These are phyloP conservation scores for Pachydiplax longipennis DNA, from an alignment of 2,888 invertebrate genomes.

Conservation along the genomic window DNA sequence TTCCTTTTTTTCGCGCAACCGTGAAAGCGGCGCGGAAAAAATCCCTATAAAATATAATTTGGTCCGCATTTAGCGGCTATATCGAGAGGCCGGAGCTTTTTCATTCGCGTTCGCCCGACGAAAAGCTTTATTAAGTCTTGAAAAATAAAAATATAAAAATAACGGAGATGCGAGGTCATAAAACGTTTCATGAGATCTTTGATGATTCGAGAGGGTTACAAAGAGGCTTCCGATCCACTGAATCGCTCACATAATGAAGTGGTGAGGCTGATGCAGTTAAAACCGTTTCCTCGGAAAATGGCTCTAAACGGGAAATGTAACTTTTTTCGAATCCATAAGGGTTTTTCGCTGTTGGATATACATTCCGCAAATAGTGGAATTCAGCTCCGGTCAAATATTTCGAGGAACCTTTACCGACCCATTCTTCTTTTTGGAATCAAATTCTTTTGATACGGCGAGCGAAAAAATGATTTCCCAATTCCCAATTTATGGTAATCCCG, in stretches of 20 bases:
- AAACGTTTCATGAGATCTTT: neutral
- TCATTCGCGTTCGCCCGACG: neutral
- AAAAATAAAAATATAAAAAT: neutral
- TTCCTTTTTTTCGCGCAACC: neutral
- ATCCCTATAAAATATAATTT: neutral
- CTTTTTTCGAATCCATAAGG: too few species aligned
- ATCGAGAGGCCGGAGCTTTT: neutral
- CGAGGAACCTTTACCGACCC: too few species aligned
- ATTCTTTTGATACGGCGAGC: too few species aligned
- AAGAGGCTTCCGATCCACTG: neutral
- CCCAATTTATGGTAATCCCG: too few species aligned
- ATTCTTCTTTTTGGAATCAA: too few species aligned
- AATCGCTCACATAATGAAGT: neutral
- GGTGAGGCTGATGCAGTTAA: neutral
- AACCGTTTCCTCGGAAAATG: neutral
- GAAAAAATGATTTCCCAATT: too few species aligned
- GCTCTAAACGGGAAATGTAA: neutral
- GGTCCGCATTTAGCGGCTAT: neutral
- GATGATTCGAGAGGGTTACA: neutral
- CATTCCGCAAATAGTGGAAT: too few species aligned
- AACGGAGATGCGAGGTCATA: neutral
- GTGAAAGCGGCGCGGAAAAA: neutral
- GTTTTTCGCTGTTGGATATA: too few species aligned
- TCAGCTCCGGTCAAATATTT: too few species aligned
- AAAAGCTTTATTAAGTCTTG: neutral